Conservation (phyloP, 2,797 vertebrate species). For the Pseudochirops cupreus region DNA sequence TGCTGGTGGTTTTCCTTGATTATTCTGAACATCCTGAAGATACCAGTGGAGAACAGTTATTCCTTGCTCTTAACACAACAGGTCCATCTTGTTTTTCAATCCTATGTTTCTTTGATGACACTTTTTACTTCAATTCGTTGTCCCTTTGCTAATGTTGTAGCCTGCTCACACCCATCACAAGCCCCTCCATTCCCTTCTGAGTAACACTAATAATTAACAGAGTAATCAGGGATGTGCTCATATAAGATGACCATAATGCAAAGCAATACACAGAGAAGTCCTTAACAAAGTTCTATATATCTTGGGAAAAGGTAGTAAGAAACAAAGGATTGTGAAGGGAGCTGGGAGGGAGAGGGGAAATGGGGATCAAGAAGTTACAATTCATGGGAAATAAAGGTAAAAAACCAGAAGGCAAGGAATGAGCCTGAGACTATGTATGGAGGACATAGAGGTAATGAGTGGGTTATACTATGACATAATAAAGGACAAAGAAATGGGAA, state of each 20-base stretch:
- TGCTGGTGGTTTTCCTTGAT: neutral
- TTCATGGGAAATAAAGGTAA: neutral
- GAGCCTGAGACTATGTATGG: neutral
- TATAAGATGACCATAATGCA: neutral
- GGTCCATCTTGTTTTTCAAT: neutral
- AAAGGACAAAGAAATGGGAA: neutral
- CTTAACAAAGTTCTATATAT: neutral
- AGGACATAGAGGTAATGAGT: neutral
- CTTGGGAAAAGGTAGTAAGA: neutral
- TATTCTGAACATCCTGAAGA: neutral
- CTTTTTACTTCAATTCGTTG: neutral
- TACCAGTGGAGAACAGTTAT: neutral
- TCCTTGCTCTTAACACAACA: neutral
- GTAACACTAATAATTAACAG: neutral
- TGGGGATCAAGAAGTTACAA: neutral
- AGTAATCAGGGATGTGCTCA: neutral
- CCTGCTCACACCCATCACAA: neutral
- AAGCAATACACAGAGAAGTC: neutral
- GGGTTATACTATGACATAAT: neutral
- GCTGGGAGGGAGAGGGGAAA: rapidly evolving
- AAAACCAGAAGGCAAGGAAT: neutral
- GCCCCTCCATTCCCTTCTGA: neutral
- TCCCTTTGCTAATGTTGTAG: neutral
- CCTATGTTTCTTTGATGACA: neutral
- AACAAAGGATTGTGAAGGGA: neutral